Conservation (phyloP, 2,888 invertebrate genomes). For the Torymus aiolomorphi region DNA sequence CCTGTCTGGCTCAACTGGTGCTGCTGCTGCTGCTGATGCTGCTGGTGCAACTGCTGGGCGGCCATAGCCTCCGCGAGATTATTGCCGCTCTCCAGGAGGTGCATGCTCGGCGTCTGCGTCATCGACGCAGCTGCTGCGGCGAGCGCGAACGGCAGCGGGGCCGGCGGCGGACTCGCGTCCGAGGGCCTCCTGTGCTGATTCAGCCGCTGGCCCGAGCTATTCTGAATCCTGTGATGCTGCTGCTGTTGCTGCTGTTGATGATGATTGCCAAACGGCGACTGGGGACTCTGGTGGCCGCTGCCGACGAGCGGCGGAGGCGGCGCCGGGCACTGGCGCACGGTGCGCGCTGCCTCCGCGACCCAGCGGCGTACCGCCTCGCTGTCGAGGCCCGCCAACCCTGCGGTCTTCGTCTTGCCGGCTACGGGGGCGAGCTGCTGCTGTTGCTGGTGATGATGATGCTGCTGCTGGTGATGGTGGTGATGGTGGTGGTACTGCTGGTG, state of each 20-base stretch:
- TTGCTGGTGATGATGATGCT: slow-evolving; percentile 49
- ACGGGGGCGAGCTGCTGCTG: slow-evolving; percentile 65
- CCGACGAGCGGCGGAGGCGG: slow-evolving; percentile 62
- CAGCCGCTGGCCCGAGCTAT: background rate
- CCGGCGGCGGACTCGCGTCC: slow-evolving; percentile 52
- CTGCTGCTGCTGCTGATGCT: slow-evolving; percentile 73
- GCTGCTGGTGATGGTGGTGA: slow-evolving; percentile 43
- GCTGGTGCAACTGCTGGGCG: slow-evolving; percentile 62
- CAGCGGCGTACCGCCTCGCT: slow-evolving; percentile 80
- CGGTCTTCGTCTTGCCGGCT: slow-evolving; percentile 76
- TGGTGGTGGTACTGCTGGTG: slow-evolving; percentile 59
- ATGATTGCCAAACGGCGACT: slow-evolving; percentile 42
- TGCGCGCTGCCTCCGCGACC: slow-evolving; percentile 80
- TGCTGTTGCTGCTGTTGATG: slow-evolving; percentile 61
- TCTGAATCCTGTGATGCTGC: slow-evolving; percentile 48
- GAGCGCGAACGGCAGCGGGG: slow-evolving; percentile 65
- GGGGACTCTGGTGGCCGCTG: slow-evolving; percentile 61
- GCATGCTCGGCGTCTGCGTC: slow-evolving; percentile 75
- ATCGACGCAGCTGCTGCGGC: slow-evolving; percentile 65
- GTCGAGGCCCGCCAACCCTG: slow-evolving; percentile 80
- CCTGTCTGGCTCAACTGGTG: slow-evolving; percentile 64
- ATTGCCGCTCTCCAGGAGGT: slow-evolving; percentile 71
- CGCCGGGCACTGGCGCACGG: slow-evolving; percentile 67
- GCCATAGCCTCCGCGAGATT: slow-evolving; percentile 71
- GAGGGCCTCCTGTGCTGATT: slow-evolving; percentile 53